Conservation (phyloP, 2,113 vertebrate genomes). For the Panthera uncia region DNA sequence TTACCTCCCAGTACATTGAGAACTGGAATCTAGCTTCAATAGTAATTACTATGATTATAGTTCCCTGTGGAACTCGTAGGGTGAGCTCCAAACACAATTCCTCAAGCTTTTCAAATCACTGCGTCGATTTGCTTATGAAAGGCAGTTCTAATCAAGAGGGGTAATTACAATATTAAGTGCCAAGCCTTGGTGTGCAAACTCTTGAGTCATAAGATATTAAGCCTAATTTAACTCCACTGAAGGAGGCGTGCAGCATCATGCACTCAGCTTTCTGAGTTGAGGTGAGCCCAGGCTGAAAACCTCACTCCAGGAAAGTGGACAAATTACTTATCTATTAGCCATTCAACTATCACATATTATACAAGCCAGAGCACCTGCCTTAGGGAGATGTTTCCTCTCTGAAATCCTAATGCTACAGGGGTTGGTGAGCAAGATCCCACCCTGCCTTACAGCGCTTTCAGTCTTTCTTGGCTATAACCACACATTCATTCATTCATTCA, state of each 20-base stretch:
- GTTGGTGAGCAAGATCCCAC: neutral
- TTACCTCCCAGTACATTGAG: constrained; percentile 60
- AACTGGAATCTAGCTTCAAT: constrained; percentile 74
- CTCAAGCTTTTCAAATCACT: constrained; percentile 72
- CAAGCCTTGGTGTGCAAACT: constrained; percentile 73
- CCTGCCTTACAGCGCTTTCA: neutral
- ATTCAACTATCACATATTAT: neutral
- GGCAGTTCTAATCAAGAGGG: constrained; percentile 72
- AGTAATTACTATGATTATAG: constrained; percentile 68
- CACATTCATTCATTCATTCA: neutral
- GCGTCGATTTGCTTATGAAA: constrained; percentile 78
- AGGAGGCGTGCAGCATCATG: constrained; percentile 38
- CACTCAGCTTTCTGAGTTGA: neutral
- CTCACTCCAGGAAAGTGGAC: constrained; percentile 60
- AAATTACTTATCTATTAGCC: constrained; percentile 35
- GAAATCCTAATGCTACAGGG: neutral
- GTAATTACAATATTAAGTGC: constrained; percentile 78
- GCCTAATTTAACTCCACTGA: constrained; percentile 69
- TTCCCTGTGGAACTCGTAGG: constrained; percentile 63
- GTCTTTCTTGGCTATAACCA: neutral
- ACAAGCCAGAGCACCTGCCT: neutral
- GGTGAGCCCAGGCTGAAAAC: constrained; percentile 61
- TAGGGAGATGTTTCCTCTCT: neutral
- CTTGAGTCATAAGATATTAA: constrained; percentile 73
- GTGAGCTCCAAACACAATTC: constrained; percentile 71